Evolutionary conservation across 2,888 invertebrate genomes (phyloP).

Genomic region (Bembecia ichneumoniformis): DNA sequence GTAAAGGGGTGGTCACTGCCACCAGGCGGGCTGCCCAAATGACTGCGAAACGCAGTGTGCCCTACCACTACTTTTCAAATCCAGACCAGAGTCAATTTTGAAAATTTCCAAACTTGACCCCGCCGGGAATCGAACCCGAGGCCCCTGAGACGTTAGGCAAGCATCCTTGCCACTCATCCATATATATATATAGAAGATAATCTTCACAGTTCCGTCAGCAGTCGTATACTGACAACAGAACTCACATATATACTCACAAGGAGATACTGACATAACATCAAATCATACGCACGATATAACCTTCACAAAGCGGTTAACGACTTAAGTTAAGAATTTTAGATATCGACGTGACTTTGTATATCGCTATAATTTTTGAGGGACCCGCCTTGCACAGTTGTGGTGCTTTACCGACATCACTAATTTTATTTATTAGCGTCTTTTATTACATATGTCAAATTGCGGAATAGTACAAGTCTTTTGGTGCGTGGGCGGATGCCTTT

Average conservation of each 20-base stretch:
- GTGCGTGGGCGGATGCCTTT: slow-evolving; percentile 38
- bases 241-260: no score
- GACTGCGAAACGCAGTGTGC: no score
- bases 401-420: slow-evolving; percentile 41
- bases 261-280: slow-evolving; percentile 9
- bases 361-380: slow-evolving; percentile 6
- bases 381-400: slow-evolving; percentile 34
- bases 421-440: slow-evolving; percentile 65
- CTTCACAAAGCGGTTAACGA: slow-evolving; percentile 23
- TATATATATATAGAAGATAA: no score
- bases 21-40: no score
- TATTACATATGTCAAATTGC: slow-evolving; percentile 53
- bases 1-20: no score
- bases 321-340: slow-evolving; percentile 10
- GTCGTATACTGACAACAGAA: neutral
- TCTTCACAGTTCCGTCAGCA: neutral
- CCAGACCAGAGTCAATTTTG: no score
- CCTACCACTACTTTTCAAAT: no score
- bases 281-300: slow-evolving; percentile 38
- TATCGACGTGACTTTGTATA: neutral
- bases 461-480: slow-evolving; percentile 33
- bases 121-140: no score
- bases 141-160: no score
- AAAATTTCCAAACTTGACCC: no score
- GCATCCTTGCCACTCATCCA: no score